Percentiles rank a stretch among this genome's conserved stretches.
phyloP scores from a whole-genome alignment of 1,140 invertebrate genomes.

The Armadillidium nasatum region DNA sequence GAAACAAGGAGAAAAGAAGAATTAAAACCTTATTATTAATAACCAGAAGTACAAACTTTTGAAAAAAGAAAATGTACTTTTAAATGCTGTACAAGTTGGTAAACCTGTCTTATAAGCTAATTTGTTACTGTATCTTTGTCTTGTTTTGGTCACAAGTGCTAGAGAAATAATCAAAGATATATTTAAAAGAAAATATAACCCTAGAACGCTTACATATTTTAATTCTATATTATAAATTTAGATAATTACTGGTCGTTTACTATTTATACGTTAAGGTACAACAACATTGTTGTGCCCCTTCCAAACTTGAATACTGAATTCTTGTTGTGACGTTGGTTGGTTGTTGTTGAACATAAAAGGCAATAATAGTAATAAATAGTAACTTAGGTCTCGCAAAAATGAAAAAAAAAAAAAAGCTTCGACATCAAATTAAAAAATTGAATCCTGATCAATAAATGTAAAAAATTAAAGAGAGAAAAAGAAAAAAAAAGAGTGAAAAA shows the following conservation, averaged over 20 bases:
- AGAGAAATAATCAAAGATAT: background rate
- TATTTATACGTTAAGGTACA: background rate
- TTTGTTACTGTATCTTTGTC: background rate
- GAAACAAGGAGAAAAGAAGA: no score
- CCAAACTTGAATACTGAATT: background rate
- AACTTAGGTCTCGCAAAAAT: no score
- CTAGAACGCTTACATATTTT: background rate
- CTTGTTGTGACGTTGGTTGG: background rate
- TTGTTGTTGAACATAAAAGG: background rate
- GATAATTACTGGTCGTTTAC: background rate
- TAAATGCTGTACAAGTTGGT: background rate
- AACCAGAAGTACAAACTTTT: background rate
- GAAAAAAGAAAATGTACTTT: background rate
- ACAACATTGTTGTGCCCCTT: background rate
- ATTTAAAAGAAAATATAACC: constrained; percentile 1
- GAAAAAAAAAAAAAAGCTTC: no score
- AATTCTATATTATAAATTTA: background rate
- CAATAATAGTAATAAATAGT: background rate
- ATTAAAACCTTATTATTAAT: no score
- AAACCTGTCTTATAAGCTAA: background rate
- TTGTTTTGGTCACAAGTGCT: background rate
- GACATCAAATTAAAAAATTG: background rate
- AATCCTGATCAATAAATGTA: background rate
- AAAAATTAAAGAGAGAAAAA: background rate
- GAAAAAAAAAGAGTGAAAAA: background rate